Evolutionary conservation across 92 coral and sea anemone species (phyloP).

Genomic region (Umimayanthus kanabou): DNA sequence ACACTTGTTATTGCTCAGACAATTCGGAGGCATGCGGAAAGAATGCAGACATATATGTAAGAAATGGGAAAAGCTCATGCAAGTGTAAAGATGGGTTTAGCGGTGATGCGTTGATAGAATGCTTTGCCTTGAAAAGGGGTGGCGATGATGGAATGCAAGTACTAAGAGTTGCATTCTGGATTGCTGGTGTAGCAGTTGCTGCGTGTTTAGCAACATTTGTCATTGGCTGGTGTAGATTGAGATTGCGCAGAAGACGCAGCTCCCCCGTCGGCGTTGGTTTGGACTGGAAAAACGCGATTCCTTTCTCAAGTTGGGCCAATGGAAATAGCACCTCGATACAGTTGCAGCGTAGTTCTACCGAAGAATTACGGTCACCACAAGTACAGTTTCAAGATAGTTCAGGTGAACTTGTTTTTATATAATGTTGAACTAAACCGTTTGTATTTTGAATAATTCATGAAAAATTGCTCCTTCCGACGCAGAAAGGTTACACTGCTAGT

Average conservation of each 20-base stretch:
- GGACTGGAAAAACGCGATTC: conserved; percentile 31
- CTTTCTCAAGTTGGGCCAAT: conserved; percentile 21
- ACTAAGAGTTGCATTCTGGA: background rate
- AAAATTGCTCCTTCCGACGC: background rate
- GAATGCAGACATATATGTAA: background rate
- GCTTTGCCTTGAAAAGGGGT: background rate
- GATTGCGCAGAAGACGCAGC: background rate
- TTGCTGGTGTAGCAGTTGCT: conserved; percentile 1
- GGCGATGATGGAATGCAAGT: background rate
- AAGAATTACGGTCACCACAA: background rate
- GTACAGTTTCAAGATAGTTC: background rate
- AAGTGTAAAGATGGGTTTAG: background rate
- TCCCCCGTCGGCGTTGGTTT: background rate
- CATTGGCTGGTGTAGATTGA: background rate
- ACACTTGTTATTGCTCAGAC: conserved; percentile 6
- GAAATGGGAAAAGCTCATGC: background rate
- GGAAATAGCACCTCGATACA: background rate
- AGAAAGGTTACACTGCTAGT: background rate
- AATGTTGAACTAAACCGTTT: background rate
- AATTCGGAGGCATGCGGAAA: background rate
- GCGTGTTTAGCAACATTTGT: background rate
- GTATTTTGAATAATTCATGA: background rate
- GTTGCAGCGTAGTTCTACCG: background rate
- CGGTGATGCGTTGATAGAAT: conserved; percentile 6
- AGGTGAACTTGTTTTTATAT: background rate